These are phyloP conservation scores for Ceramica pisi DNA, from an alignment of 2,888 invertebrate species.

Conservation along the genomic window DNA sequence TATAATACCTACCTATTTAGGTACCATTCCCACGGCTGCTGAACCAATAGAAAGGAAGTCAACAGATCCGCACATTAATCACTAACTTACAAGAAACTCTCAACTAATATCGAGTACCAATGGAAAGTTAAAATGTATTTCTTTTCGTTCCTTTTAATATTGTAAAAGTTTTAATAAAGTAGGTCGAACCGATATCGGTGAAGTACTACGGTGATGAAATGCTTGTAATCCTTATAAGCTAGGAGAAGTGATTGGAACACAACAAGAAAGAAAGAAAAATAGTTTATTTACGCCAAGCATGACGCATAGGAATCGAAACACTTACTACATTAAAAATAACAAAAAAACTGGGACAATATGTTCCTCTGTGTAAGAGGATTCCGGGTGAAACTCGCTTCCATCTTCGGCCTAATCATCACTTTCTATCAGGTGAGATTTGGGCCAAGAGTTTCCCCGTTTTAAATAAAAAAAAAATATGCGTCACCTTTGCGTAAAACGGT, in stretches of 20 bases:
- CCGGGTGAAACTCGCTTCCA: too few species aligned
- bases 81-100: slow-evolving; percentile 27
- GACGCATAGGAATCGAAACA: too few species aligned
- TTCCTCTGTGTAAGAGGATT: too few species aligned
- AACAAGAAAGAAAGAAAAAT: background rate
- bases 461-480: too few species aligned
- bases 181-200: slow-evolving; percentile 20
- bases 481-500: too few species aligned
- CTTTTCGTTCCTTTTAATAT: slow-evolving; percentile 41
- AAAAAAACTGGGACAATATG: too few species aligned
- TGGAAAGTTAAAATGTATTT: slow-evolving; percentile 37
- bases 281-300: too few species aligned
- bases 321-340: too few species aligned
- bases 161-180: slow-evolving; percentile 46
- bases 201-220: background rate
- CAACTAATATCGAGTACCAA: slow-evolving; percentile 36
- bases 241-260: background rate
- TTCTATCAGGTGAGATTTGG: too few species aligned
- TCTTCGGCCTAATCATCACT: too few species aligned
- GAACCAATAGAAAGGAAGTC: slow-evolving; percentile 21
- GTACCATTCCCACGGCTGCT: background rate
- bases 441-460: too few species aligned
- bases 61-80: slow-evolving; percentile 36
- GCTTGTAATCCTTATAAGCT: slow-evolving; percentile 9
- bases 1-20: background rate